These are phyloP conservation scores for Poeciliopsis turrubarensis DNA, from an alignment of 2,113 vertebrate species.

Conservation along the genomic window DNA sequence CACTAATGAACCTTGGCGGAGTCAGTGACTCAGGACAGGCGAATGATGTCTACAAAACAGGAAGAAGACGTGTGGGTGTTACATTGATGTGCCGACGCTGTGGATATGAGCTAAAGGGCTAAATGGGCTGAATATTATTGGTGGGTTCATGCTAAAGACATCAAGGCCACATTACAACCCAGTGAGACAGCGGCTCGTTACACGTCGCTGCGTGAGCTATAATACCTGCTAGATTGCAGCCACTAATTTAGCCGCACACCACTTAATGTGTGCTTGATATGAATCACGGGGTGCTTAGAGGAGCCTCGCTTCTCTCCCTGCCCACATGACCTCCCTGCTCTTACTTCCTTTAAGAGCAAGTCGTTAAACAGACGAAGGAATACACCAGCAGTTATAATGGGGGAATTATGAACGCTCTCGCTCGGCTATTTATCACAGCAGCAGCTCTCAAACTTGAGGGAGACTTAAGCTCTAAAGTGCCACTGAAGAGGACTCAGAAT, in stretches of 20 bases:
- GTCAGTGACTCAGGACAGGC: constrained; percentile 72
- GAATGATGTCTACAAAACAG: constrained; percentile 67
- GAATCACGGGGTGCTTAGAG: constrained; percentile 66
- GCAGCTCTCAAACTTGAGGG: constrained; percentile 17
- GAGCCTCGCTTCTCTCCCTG: constrained; percentile 19
- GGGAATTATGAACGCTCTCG: constrained; percentile 60
- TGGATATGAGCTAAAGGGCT: constrained; percentile 38
- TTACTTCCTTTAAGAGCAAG: constrained; percentile 57
- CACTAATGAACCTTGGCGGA: constrained; percentile 73
- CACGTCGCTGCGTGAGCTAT: constrained; percentile 47
- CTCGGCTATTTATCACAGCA: constrained; percentile 69
- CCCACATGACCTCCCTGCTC: constrained; percentile 50
- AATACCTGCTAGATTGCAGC: constrained; percentile 65
- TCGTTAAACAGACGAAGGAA: constrained; percentile 66
- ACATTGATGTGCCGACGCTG: constrained; percentile 53
- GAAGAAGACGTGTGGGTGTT: constrained; percentile 64
- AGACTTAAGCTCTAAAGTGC: constrained; percentile 49
- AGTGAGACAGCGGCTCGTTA: constrained; percentile 62
- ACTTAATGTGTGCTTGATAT: constrained; percentile 65
- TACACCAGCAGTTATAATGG: constrained; percentile 61
- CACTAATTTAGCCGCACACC: constrained; percentile 69
- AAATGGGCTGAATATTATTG: constrained; percentile 60
- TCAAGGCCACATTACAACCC: constrained; percentile 54
- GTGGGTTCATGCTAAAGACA: constrained; percentile 65
- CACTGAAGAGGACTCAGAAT: constrained; percentile 16